Evolutionary conservation across 2,113 vertebrate genomes (phyloP).

Genomic region (Paramormyrops kingsleyae): DNA sequence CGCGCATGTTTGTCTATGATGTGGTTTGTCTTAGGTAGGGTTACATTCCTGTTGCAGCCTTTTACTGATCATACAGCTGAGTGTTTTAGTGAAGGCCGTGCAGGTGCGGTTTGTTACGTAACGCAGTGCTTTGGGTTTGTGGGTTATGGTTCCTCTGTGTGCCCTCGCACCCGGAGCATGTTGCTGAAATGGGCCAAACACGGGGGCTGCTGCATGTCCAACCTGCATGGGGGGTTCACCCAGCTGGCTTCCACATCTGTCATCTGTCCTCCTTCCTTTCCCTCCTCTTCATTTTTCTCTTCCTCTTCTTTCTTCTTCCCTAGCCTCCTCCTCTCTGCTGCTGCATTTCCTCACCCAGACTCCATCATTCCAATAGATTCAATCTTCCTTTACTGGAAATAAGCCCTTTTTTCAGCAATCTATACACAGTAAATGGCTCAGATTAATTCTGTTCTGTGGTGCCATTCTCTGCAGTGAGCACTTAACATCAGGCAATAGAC

Average conservation of each 20-base stretch:
- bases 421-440: not conserved
- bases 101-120: not conserved
- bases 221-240: not conserved
- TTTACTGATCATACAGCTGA: not conserved
- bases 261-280: not conserved
- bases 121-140: not conserved
- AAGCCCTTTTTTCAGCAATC: not conserved
- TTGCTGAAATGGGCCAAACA: not conserved
- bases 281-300: not conserved
- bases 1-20: not conserved
- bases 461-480: not conserved
- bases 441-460: not conserved
- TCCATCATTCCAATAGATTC: not conserved
- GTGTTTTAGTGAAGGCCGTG: not conserved
- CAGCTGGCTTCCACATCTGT: not conserved
- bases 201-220: not conserved
- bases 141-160: not conserved
- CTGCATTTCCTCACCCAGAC: not conserved
- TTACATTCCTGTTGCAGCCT: not conserved
- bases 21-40: not conserved
- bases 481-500: not conserved
- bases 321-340: constrained; percentile 18
- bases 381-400: not conserved
- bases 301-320: not conserved
- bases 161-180: constrained; percentile 12